Evolutionary conservation across 2,888 invertebrate species (phyloP), one percentile per base, ranked within the genome.

Genomic region (Epinotia nisella): DNA sequence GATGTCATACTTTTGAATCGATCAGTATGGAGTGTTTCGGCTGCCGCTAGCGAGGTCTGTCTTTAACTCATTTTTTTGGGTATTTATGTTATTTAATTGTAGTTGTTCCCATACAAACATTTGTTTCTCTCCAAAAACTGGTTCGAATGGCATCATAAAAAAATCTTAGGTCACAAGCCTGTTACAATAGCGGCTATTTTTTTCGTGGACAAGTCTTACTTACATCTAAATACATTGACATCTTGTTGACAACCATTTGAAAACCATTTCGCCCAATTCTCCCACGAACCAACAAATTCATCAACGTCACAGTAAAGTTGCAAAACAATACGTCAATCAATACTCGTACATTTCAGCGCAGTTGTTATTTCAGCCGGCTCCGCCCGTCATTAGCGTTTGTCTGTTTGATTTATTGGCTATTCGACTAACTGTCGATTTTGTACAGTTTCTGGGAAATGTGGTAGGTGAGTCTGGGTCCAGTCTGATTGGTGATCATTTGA

Each of bases 361-460:
- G 45, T 55, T 82, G 79, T 83, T 82, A 78, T 78, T 77, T 78
- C 81, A 80, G 79, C 70, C 76, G 81, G 76, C 77, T 78, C 15
- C 77, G 81, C 77, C 78, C 78, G 77, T 84, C 82, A 82, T 84
- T 83, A 84, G 82, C 76, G 76, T 67, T 77, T 70, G 83, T 83
- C 83, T 78, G 81, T 68, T 29, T 68, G 74, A 67, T 75, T 83
- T 80, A 84, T 84, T 82, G 80, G 82, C 81, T 79, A 35, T 4
- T 13, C 0, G 11, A 21, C 41, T 15, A 5, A 45, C 41, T 45
- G 41, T 35, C 10, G 35, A 17, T n/a, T n/a, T 29, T 0, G n/a
- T n/a, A 19, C 24, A 15, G 15, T 13, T 61, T 61, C 61, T 45
- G 2, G 15, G 61, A 61, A 61, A 11, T 15, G 45, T 61, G 60